These are phyloP conservation scores for Ichneumon xanthorius DNA, from an alignment of 2,888 invertebrate species.

Conservation along the genomic window DNA sequence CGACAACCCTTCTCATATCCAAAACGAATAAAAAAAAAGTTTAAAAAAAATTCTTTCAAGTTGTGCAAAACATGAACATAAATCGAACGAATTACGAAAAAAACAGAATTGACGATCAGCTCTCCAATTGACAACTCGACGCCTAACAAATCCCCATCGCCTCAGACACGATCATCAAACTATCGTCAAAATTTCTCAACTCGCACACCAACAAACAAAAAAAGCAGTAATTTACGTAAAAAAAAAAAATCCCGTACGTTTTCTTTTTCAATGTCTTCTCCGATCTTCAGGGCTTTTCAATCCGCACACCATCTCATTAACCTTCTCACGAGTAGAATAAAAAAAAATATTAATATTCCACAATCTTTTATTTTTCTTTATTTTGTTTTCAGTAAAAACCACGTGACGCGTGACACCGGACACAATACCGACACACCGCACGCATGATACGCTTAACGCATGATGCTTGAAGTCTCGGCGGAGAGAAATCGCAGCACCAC, in stretches of 20 bases:
- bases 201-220: not conserved
- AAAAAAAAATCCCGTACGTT: not conserved
- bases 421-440: slow-evolving; percentile 18
- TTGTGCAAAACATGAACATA: not conserved
- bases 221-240: not conserved
- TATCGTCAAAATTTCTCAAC: no score
- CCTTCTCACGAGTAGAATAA: not conserved
- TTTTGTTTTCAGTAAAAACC: not conserved
- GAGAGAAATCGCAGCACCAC: slow-evolving; percentile 10
- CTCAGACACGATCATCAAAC: not conserved
- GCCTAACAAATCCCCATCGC: not conserved
- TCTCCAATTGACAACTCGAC: not conserved
- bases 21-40: no score
- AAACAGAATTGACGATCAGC: not conserved
- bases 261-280: not conserved
- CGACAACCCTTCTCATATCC: no score
- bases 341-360: not conserved
- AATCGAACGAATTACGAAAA: not conserved
- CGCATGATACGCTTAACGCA: slow-evolving; percentile 3
- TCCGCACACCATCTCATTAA: not conserved
- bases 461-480: slow-evolving; percentile 10
- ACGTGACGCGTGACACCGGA: slow-evolving; percentile 29
- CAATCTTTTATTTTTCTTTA: not conserved
- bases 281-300: not conserved
- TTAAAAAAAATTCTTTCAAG: not conserved